Evolutionary conservation across 2,113 vertebrate genomes (phyloP).

Genomic region (Entosphenus tridentatus): DNA sequence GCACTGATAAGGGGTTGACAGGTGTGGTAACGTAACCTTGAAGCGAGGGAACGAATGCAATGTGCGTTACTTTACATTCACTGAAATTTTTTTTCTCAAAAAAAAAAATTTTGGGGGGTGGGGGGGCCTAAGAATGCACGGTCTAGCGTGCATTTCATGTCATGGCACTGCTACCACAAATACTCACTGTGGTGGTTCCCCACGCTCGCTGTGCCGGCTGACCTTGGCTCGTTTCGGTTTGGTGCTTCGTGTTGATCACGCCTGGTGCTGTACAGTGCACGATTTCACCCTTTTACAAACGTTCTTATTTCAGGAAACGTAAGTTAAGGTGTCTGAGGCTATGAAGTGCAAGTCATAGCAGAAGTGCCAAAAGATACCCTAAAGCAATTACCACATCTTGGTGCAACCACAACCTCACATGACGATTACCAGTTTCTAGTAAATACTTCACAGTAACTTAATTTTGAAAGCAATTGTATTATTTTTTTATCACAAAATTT

Average conservation of each 20-base stretch:
- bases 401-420: too few relatives aligned
- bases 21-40: too few relatives aligned
- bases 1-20: too few relatives aligned
- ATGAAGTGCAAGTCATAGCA: background rate
- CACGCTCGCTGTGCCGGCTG: background rate
- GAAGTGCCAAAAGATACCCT: conserved; percentile 1
- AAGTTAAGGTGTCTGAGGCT: background rate
- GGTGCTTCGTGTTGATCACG: background rate
- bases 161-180: background rate
- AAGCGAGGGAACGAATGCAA: too few relatives aligned
- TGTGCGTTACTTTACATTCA: too few relatives aligned
- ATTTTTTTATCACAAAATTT: too few relatives aligned
- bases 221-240: conserved; percentile 1
- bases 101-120: too few relatives aligned
- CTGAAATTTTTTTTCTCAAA: too few relatives aligned
- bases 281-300: background rate
- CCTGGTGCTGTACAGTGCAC: background rate
- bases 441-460: too few relatives aligned
- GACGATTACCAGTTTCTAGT: too few relatives aligned
- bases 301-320: background rate
- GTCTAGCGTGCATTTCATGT: background rate
- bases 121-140: too few relatives aligned
- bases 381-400: background rate
- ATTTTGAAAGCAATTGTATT: too few relatives aligned
- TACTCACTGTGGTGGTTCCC: background rate